Evolutionary conservation across 2,888 invertebrate species (phyloP).

Genomic region (Troides oblongomaculatus): DNA sequence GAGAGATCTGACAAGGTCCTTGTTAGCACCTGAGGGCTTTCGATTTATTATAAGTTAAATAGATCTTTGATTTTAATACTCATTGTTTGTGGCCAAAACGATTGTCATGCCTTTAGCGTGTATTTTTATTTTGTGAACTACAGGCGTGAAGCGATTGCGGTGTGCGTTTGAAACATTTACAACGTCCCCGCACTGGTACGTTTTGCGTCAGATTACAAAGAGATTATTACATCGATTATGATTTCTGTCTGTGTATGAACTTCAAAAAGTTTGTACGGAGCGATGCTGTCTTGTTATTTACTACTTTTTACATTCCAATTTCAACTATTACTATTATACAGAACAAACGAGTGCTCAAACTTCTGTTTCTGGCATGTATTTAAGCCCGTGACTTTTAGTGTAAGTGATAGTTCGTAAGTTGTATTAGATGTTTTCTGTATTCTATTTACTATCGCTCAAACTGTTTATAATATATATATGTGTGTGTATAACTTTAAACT

Average conservation of each 20-base stretch:
- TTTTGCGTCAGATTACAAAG: not conserved
- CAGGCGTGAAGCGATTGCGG: constrained; percentile 10
- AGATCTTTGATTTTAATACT: constrained; percentile 43
- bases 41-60: constrained; percentile 28
- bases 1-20: not conserved
- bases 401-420: constrained; percentile 40
- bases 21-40: constrained; percentile 10
- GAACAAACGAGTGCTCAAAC: constrained; percentile 44
- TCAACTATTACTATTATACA: constrained; percentile 28
- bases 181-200: not conserved
- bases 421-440: constrained; percentile 12
- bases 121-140: constrained; percentile 24
- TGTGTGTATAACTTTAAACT: constrained; percentile 11
- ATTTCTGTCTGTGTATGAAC: not conserved
- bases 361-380: constrained; percentile 35
- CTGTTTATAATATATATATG: constrained; percentile 12
- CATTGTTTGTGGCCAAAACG: constrained; percentile 43
- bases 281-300: not conserved
- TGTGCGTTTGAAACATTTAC: not conserved
- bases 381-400: constrained; percentile 44
- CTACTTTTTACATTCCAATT: constrained; percentile 32
- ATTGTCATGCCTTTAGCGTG: constrained; percentile 32
- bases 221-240: not conserved
- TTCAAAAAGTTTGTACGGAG: not conserved
- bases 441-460: constrained; percentile 15